phyloP scores from a whole-genome alignment of 2,888 invertebrate genomes.

The Cosmopolites sordidus region DNA sequence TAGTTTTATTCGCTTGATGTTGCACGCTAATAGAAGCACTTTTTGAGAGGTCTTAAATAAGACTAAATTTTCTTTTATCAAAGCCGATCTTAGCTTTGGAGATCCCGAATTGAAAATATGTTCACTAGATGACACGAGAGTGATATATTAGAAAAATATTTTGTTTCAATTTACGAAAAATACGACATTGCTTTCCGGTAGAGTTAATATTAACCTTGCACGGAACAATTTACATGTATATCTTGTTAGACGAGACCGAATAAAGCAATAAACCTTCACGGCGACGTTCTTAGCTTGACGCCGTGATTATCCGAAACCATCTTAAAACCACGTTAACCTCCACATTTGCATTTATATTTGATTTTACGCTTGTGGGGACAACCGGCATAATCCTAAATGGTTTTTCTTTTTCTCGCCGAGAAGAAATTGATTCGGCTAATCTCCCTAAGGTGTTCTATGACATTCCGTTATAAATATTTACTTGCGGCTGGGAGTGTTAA shows the following conservation, averaged over 20 bases:
- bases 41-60: too few relatives aligned
- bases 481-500: neutral
- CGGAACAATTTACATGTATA: neutral
- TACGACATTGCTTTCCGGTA: neutral
- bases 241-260: neutral
- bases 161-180: too few relatives aligned
- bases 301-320: slow-evolving; percentile 1
- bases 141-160: too few relatives aligned
- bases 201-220: neutral
- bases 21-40: too few relatives aligned
- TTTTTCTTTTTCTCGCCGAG: neutral
- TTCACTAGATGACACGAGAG: too few relatives aligned
- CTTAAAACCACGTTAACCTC: slow-evolving; percentile 2
- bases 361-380: neutral
- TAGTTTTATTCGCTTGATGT: too few relatives aligned
- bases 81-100: too few relatives aligned
- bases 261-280: neutral
- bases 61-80: too few relatives aligned
- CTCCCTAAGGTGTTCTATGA: neutral
- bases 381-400: neutral
- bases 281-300: neutral
- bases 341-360: slow-evolving; percentile 1
- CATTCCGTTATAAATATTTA: neutral
- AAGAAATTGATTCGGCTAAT: neutral
- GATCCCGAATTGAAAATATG: too few relatives aligned